Conservation (phyloP, 2,888 invertebrate species). For the Cheilosia pagana region DNA sequence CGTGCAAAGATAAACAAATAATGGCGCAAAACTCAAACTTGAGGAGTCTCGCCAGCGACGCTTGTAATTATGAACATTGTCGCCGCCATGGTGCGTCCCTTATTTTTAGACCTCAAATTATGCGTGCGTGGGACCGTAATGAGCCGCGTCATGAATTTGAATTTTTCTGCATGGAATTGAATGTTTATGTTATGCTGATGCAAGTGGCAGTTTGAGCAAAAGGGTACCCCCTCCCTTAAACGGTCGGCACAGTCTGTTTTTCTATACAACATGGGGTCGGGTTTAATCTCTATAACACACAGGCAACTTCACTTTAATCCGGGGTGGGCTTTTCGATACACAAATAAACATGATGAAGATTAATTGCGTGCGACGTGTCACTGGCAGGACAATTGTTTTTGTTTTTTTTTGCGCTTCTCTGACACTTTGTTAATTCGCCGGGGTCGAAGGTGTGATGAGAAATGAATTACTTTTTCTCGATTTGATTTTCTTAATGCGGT, state of each 20-base stretch:
- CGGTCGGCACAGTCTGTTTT: background rate
- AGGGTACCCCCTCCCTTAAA: background rate
- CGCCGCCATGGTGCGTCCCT: background rate
- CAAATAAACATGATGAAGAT: constrained; percentile 33
- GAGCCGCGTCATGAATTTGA: constrained; percentile 1
- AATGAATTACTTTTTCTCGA: constrained; percentile 1
- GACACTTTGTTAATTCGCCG: background rate
- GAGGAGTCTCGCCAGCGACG: background rate
- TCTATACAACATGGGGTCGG: background rate
- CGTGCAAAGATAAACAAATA: constrained; percentile 2
- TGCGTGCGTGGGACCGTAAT: background rate
- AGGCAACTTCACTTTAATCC: background rate
- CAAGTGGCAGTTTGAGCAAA: background rate
- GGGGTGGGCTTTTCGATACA: background rate
- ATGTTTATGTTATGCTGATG: background rate
- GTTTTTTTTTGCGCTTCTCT: background rate
- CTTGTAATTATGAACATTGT: background rate
- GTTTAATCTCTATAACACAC: constrained; percentile 21
- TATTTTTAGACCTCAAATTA: constrained; percentile 30
- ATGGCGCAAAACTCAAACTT: background rate
- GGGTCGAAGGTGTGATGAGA: constrained; percentile 3
- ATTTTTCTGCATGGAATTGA: constrained; percentile 6
- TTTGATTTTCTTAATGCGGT: constrained; percentile 9
- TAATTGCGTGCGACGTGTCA: constrained; percentile 23
- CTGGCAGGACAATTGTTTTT: background rate